A percentile compares a stretch with the other conserved stretches of the same genome.
These are phyloP conservation scores for Augochlorella aurata DNA, from an alignment of 2,888 invertebrate species.

Conservation along the genomic window DNA sequence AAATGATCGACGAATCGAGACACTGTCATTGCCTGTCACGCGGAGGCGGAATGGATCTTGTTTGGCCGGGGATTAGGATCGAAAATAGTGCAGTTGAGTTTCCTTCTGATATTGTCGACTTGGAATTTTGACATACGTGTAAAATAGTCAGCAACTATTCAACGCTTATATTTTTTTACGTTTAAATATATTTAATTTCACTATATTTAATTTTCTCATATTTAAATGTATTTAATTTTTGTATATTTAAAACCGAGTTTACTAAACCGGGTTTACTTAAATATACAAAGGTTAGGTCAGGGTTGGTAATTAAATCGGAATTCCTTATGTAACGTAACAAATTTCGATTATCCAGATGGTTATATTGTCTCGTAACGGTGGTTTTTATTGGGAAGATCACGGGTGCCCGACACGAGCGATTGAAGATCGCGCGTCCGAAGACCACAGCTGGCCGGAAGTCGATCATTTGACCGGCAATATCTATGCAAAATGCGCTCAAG, in stretches of 20 bases:
- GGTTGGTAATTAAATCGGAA: not conserved
- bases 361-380: not conserved
- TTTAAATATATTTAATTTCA: too few relatives aligned
- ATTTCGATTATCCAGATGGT: not conserved
- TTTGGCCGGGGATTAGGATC: not conserved
- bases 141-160: too few relatives aligned
- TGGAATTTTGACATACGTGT: too few relatives aligned
- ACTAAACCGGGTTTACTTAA: not conserved
- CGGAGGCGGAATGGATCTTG: not conserved
- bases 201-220: too few relatives aligned
- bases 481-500: constrained; percentile 44
- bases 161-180: too few relatives aligned
- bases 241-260: not conserved
- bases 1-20: not conserved
- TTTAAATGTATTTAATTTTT: too few relatives aligned
- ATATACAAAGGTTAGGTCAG: not conserved
- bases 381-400: constrained; percentile 4
- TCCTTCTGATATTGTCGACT: too few relatives aligned
- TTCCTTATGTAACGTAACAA: not conserved
- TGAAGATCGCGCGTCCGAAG: constrained; percentile 32
- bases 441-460: constrained; percentile 45
- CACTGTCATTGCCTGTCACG: not conserved
- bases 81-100: not conserved
- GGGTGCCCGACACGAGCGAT: constrained; percentile 8
- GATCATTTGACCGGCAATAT: constrained; percentile 50